Evolutionary conservation across 2,113 vertebrate species (phyloP).

Genomic region (Opisthocomus hoazin): DNA sequence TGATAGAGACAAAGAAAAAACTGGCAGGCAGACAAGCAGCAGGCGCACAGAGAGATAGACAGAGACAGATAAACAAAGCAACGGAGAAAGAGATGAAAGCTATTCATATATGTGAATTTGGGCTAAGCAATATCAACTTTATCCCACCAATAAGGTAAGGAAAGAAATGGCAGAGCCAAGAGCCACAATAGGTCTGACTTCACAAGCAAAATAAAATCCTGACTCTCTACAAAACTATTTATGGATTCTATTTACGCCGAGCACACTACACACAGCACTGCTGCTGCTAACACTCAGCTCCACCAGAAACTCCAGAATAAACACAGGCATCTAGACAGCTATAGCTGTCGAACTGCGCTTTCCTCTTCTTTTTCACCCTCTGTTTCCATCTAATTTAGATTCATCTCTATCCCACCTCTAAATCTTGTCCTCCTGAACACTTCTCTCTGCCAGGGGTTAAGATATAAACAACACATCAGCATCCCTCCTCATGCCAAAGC

Average conservation of each 20-base stretch:
- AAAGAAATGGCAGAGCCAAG: slow-evolving; percentile 30
- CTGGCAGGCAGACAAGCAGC: slow-evolving; percentile 69
- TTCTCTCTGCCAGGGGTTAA: not conserved
- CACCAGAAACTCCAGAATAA: slow-evolving; percentile 28
- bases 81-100: slow-evolving; percentile 54
- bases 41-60: slow-evolving; percentile 57
- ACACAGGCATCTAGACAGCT: not conserved
- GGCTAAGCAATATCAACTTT: slow-evolving; percentile 40
- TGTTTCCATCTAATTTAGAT: not conserved
- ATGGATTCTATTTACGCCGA: slow-evolving; percentile 5
- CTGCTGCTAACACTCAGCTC: not conserved
- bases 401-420: not conserved
- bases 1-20: slow-evolving; percentile 75
- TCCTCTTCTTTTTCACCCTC: not conserved
- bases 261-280: not conserved
- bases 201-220: slow-evolving; percentile 38
- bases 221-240: slow-evolving; percentile 5
- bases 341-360: not conserved
- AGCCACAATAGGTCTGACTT: not conserved
- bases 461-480: not conserved
- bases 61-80: slow-evolving; percentile 66
- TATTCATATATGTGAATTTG: slow-evolving; percentile 15
- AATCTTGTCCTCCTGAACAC: not conserved
- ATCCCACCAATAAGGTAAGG: slow-evolving; percentile 11
- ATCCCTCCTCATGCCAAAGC: not conserved